Percentiles rank a stretch among this genome's conserved stretches.
Evolutionary conservation across 2,113 vertebrate genomes (phyloP).

Genomic region (Crotalus viridis): DNA sequence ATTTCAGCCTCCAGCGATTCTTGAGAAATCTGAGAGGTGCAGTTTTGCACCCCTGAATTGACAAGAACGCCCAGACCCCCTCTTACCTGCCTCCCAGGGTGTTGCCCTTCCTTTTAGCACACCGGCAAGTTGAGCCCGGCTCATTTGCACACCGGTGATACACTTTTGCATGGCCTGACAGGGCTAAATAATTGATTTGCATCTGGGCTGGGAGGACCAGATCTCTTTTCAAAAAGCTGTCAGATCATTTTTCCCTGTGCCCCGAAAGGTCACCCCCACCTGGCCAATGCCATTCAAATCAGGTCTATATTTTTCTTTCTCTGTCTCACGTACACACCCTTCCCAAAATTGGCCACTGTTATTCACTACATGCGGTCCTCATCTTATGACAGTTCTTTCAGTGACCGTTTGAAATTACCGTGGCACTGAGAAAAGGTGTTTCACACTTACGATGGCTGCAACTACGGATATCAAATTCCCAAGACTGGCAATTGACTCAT

Average conservation of each 20-base stretch:
- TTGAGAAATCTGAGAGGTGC: background rate
- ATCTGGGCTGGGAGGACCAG: slow-evolving; percentile 3
- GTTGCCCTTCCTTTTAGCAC: background rate
- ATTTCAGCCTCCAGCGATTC: background rate
- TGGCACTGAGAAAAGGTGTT: background rate
- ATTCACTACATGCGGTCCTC: background rate
- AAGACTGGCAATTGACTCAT: no score
- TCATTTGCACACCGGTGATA: background rate
- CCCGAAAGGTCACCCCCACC: background rate
- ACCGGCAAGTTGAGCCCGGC: background rate
- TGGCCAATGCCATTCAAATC: background rate
- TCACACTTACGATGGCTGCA: background rate
- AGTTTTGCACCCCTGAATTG: background rate
- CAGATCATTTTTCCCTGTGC: background rate
- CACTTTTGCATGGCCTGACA: slow-evolving; percentile 26
- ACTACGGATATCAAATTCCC: background rate
- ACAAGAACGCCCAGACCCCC: background rate
- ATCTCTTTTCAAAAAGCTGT: background rate
- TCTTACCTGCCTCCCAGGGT: background rate
- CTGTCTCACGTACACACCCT: background rate
- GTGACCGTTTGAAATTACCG: background rate
- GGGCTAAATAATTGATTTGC: background rate
- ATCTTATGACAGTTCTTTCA: background rate
- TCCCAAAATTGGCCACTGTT: background rate
- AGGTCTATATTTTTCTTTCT: background rate